Conservation (phyloP, 2,113 vertebrate genomes). For the Eptesicus fuscus region DNA sequence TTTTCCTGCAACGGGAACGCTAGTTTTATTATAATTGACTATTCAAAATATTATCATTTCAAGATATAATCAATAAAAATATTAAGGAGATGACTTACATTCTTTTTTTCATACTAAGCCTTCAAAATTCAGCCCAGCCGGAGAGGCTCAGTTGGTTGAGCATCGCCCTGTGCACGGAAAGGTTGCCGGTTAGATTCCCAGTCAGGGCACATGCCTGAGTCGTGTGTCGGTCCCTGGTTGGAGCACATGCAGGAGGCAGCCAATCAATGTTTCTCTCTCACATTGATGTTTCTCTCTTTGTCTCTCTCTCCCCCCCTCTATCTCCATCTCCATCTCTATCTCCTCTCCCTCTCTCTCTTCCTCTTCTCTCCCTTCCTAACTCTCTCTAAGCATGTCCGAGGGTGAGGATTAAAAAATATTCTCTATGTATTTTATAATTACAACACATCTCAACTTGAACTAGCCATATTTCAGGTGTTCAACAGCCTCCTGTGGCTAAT, state of each 20-base stretch:
- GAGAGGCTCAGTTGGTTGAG: not conserved
- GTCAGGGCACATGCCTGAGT: not conserved
- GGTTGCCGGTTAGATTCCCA: not conserved
- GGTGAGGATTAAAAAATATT: not conserved
- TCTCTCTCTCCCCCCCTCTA: too few relatives aligned
- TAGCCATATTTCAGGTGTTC: not conserved
- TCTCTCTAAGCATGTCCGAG: not conserved
- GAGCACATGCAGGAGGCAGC: not conserved
- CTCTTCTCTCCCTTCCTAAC: too few relatives aligned
- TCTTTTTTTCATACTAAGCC: not conserved
- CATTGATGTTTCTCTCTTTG: not conserved
- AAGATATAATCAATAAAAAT: not conserved
- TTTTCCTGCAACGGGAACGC: too few relatives aligned
- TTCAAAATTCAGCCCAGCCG: not conserved
- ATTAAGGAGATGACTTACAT: not conserved
- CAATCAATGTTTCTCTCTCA: not conserved
- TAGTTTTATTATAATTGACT: not conserved
- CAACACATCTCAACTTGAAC: not conserved
- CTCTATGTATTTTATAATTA: not conserved
- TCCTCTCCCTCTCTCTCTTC: too few relatives aligned
- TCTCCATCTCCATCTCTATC: too few relatives aligned
- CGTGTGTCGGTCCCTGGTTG: not conserved
- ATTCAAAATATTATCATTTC: slow-evolving; percentile 12
- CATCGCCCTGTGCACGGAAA: not conserved
- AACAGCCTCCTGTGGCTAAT: not conserved